Evolutionary conservation across 2,113 vertebrate species (phyloP).

Genomic region (Addax nasomaculatus): DNA sequence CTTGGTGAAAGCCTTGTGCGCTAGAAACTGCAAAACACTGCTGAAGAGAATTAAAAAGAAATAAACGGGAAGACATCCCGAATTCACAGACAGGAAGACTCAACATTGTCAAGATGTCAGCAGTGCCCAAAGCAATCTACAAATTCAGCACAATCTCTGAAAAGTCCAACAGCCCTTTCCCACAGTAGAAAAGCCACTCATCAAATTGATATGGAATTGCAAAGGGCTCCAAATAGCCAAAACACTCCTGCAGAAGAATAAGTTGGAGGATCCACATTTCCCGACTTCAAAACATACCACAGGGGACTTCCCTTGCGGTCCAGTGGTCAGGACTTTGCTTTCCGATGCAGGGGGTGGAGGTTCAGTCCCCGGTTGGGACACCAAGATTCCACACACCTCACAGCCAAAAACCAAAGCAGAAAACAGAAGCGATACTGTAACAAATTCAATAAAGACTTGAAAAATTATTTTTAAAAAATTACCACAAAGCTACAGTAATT

Average conservation of each 20-base stretch:
- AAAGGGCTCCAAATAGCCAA: not conserved
- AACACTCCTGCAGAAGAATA: not conserved
- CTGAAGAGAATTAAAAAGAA: too few species aligned
- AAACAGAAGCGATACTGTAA: not conserved
- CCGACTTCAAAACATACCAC: not conserved
- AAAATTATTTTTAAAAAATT: not conserved
- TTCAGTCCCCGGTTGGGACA: not conserved
- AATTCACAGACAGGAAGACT: not conserved
- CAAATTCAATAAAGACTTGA: not conserved
- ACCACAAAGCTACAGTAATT: not conserved
- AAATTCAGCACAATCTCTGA: not conserved
- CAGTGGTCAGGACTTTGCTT: not conserved
- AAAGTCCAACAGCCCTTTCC: not conserved
- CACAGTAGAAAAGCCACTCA: not conserved
- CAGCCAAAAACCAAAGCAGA: not conserved
- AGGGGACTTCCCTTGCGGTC: rapidly evolving
- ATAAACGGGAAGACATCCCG: not conserved
- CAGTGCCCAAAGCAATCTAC: not conserved
- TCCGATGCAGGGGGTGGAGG: not conserved
- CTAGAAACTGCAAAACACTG: not conserved
- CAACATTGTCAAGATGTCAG: rapidly evolving
- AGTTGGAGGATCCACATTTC: not conserved
- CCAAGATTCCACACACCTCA: not conserved
- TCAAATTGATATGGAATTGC: not conserved
- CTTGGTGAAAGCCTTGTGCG: not conserved